Percentiles rank a stretch among this genome's conserved stretches.
Conservation (phyloP, 2,113 vertebrate species). For the Phyllostomus discolor region DNA sequence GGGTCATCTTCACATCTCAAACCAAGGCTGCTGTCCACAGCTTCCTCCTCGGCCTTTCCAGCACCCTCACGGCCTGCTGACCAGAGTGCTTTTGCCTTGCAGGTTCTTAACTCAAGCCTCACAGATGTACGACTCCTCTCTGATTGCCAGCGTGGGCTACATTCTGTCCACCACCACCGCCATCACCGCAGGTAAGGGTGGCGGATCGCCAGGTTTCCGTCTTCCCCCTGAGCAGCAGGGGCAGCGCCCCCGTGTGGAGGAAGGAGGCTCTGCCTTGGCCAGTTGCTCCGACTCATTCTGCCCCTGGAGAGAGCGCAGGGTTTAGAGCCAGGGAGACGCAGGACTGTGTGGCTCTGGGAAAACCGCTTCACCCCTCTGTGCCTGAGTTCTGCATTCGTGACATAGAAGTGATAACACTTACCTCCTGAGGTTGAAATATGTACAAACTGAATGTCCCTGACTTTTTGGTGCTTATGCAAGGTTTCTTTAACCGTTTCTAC, state of each 20-base stretch:
- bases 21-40: rapidly evolving
- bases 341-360: background rate
- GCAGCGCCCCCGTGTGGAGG: background rate
- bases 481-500: background rate
- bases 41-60: background rate
- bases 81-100: slow-evolving; percentile 18
- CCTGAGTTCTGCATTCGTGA: background rate
- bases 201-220: rapidly evolving
- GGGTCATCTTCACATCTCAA: rapidly evolving
- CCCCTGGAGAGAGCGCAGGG: background rate
- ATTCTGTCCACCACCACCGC: slow-evolving; percentile 89
- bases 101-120: slow-evolving; percentile 94
- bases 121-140: slow-evolving; percentile 89
- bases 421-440: background rate
- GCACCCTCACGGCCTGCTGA: background rate
- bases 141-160: slow-evolving; percentile 92
- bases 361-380: background rate
- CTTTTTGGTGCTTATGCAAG: no score
- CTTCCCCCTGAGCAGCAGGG: background rate
- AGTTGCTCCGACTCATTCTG: background rate
- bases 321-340: background rate
- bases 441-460: background rate
- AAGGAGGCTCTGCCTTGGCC: background rate
- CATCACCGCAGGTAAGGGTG: slow-evolving; percentile 89
- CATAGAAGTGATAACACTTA: background rate